Evolutionary conservation across 2,888 invertebrate genomes (phyloP).

Genomic region (Poecilus cupreus): DNA sequence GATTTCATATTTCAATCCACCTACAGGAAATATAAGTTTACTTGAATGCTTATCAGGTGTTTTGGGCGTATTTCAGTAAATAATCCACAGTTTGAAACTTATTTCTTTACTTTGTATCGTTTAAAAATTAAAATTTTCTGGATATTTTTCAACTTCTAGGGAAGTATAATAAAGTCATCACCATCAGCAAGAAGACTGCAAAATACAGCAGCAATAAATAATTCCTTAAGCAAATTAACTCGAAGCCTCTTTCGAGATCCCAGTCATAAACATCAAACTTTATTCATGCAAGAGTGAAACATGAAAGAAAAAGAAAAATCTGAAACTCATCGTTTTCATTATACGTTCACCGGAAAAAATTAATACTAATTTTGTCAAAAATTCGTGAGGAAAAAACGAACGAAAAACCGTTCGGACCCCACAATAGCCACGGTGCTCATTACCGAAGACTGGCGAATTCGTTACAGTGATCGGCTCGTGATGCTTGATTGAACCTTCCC

Average conservation of each 20-base stretch:
- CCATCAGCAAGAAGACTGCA: no score
- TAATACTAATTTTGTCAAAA: slow-evolving; percentile 56
- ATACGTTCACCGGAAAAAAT: slow-evolving; percentile 44
- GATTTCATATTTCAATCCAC: no score
- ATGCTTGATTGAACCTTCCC: slow-evolving; percentile 34
- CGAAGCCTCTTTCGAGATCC: background rate
- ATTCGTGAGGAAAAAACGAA: slow-evolving; percentile 28
- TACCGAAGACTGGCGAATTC: slow-evolving; percentile 46
- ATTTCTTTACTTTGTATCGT: no score
- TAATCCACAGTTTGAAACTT: no score
- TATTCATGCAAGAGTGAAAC: background rate
- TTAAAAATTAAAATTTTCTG: no score
- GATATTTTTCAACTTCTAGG: background rate
- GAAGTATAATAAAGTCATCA: no score
- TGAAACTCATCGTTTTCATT: slow-evolving; percentile 52
- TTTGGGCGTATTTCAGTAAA: no score
- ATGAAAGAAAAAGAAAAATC: slow-evolving; percentile 15
- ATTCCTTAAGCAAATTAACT: background rate
- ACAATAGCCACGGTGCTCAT: slow-evolving; percentile 48
- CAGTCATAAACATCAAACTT: slow-evolving; percentile 3
- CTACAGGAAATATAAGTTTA: no score
- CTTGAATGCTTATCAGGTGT: no score
- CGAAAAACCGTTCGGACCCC: slow-evolving; percentile 22
- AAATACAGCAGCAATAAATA: background rate
- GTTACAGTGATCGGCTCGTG: slow-evolving; percentile 52